phyloP scores from a whole-genome alignment of 2,113 vertebrate species.

The Rhagologus leucostigma region DNA sequence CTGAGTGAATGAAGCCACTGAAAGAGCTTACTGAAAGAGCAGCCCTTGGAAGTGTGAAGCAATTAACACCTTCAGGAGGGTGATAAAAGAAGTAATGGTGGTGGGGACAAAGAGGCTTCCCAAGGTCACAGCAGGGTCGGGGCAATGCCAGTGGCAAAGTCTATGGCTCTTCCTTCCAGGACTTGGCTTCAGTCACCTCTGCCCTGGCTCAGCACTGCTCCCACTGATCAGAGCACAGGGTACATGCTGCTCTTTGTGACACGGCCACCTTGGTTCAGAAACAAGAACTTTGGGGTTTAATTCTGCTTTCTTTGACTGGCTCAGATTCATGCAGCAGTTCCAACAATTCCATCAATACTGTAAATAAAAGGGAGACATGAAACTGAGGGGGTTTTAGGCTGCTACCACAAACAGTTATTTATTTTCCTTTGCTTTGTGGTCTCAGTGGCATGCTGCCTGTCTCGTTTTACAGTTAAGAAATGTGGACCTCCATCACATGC shows the following conservation, averaged over 20 bases:
- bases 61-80: neutral
- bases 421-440: neutral
- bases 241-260: fast-evolving
- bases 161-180: neutral
- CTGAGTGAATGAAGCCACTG: neutral
- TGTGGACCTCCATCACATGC: neutral
- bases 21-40: neutral
- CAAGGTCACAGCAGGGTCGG: fast-evolving
- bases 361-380: neutral
- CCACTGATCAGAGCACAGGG: fast-evolving
- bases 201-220: fast-evolving
- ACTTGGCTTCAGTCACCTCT: neutral
- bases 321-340: neutral
- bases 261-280: fast-evolving
- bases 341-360: neutral
- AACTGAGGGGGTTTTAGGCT: neutral
- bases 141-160: neutral
- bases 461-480: neutral
- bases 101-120: neutral
- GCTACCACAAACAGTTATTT: neutral
- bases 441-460: neutral
- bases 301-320: neutral
- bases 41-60: neutral
- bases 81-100: neutral
- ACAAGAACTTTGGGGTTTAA: neutral